These are phyloP conservation scores for Podarcis raffonei DNA, from an alignment of 2,113 vertebrate genomes.

Conservation along the genomic window DNA sequence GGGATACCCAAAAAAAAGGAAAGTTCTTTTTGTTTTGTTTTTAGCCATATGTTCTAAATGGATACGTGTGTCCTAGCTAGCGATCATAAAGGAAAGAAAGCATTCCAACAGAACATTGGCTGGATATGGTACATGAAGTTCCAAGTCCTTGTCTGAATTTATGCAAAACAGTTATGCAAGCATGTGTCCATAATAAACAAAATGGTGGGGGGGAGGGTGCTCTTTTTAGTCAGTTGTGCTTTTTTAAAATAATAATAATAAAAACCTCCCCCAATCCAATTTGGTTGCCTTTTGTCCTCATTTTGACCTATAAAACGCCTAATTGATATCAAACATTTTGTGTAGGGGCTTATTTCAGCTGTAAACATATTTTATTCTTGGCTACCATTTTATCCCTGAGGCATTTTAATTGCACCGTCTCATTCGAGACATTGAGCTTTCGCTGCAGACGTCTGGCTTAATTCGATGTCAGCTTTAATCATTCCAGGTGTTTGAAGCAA, in stretches of 20 bases:
- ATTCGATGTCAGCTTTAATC: neutral
- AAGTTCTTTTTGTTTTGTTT: constrained; percentile 9
- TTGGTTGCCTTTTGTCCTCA: constrained; percentile 10
- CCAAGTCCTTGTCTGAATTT: constrained; percentile 68
- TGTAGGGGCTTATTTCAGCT: neutral
- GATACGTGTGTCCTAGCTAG: constrained; percentile 70
- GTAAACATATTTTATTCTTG: neutral
- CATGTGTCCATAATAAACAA: constrained; percentile 65
- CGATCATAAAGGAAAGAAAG: constrained; percentile 65
- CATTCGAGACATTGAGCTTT: neutral
- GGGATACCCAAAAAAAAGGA: constrained; percentile 32
- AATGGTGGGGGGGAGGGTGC: neutral
- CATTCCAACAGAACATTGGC: constrained; percentile 74
- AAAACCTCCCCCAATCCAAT: neutral
- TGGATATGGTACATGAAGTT: constrained; percentile 59
- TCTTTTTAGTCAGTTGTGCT: constrained; percentile 45
- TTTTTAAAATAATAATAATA: too few species aligned
- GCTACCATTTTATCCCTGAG: neutral
- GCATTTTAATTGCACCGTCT: neutral
- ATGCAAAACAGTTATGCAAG: constrained; percentile 74
- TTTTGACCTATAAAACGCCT: constrained; percentile 30
- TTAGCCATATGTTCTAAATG: constrained; percentile 34
- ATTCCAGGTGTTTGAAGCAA: constrained; percentile 22
- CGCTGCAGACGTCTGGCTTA: neutral
- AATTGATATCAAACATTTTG: constrained; percentile 24